These are phyloP conservation scores for Hiodon alosoides DNA, from an alignment of 2,113 vertebrate species.

Conservation along the genomic window DNA sequence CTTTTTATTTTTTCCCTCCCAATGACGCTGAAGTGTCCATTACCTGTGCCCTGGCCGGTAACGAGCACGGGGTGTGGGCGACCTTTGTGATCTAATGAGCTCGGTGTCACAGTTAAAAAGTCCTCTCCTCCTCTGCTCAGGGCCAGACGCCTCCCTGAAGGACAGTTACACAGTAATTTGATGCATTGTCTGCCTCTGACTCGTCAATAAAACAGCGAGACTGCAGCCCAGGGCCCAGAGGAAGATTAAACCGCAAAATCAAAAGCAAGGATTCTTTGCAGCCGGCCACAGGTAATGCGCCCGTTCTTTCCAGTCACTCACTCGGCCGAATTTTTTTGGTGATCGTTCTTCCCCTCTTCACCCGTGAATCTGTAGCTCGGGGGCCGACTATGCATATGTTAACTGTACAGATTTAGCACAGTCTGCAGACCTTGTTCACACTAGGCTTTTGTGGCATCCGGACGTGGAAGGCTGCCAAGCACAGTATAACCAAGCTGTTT, in stretches of 20 bases:
- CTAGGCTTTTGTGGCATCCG: slow-evolving; percentile 16
- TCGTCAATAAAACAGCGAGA: slow-evolving; percentile 45
- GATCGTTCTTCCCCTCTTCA: background rate
- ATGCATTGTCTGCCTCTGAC: slow-evolving; percentile 43
- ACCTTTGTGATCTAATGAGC: slow-evolving; percentile 53
- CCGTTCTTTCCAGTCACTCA: slow-evolving; percentile 24
- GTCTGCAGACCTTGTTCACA: slow-evolving; percentile 15
- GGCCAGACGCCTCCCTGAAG: slow-evolving; percentile 46
- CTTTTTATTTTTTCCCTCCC: slow-evolving; percentile 13
- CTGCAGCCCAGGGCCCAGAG: slow-evolving; percentile 35
- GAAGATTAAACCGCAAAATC: slow-evolving; percentile 37
- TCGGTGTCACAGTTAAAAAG: slow-evolving; percentile 49
- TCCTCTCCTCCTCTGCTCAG: slow-evolving; percentile 40
- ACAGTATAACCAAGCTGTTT: slow-evolving; percentile 22
- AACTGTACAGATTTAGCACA: slow-evolving; percentile 9
- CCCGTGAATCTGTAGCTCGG: background rate
- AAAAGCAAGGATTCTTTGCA: slow-evolving; percentile 27
- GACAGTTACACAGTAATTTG: slow-evolving; percentile 48
- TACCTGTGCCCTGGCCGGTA: slow-evolving; percentile 40
- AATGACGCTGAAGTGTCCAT: slow-evolving; percentile 36
- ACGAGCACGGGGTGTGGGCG: slow-evolving; percentile 37
- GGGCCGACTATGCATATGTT: slow-evolving; percentile 10
- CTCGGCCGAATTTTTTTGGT: slow-evolving; percentile 12
- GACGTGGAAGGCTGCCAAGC: slow-evolving; percentile 23
- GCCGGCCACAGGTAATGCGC: slow-evolving; percentile 23